These are phyloP conservation scores for Rhopalosiphum padi DNA, from an alignment of 1,140 invertebrate genomes.

Conservation along the genomic window DNA sequence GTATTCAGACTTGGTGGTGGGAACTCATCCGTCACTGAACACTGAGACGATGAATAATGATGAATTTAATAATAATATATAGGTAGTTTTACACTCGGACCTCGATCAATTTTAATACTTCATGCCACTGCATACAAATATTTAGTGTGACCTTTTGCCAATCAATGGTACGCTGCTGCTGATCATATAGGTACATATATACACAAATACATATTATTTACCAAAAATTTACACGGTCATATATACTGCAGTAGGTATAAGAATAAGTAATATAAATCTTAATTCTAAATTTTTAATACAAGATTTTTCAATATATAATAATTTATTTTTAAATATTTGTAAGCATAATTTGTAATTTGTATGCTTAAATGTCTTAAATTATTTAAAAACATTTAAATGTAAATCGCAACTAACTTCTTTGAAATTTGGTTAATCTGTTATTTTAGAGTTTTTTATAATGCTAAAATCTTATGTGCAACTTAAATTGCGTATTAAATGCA, in stretches of 20 bases:
- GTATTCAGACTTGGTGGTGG: background rate
- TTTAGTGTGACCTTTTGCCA: background rate
- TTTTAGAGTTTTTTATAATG: no score
- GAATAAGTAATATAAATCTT: background rate
- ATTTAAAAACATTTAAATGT: no score
- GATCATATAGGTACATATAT: background rate
- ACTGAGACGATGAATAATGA: background rate
- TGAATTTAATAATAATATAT: background rate
- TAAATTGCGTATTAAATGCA: no score
- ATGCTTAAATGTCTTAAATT: no score
- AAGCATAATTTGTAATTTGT: no score
- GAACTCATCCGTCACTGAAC: constrained; percentile 13
- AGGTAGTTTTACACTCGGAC: background rate
- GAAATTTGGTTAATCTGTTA: no score
- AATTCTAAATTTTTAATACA: no score
- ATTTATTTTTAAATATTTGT: no score
- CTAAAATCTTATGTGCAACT: no score
- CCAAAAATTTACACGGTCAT: background rate
- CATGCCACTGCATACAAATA: background rate
- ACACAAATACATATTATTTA: background rate
- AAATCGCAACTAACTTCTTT: no score
- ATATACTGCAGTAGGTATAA: background rate
- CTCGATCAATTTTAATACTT: background rate
- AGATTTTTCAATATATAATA: no score
- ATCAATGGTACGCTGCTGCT: background rate